These are phyloP conservation scores for Alectoris magna DNA, from an alignment of 2,797 vertebrate genomes.

Conservation along the genomic window DNA sequence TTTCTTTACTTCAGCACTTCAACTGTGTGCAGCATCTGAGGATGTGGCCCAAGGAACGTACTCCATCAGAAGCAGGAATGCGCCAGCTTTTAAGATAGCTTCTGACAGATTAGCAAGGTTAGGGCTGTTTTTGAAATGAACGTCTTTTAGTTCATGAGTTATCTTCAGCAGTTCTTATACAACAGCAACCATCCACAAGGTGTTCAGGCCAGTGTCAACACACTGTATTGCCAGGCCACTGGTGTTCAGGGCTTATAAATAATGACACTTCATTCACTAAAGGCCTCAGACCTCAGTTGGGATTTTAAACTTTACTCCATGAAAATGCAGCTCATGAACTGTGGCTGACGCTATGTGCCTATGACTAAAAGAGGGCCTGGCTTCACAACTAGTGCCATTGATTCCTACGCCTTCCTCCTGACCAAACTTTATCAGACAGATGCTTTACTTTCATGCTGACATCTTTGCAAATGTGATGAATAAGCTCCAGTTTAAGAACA, in stretches of 20 bases:
- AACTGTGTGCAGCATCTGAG: not conserved
- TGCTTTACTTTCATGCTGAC: not conserved
- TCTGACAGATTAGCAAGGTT: conserved; percentile 62
- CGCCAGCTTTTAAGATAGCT: conserved; percentile 65
- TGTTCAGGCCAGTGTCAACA: not conserved
- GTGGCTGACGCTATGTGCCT: not conserved
- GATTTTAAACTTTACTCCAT: not conserved
- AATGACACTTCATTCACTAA: conserved; percentile 24
- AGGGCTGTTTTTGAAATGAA: conserved; percentile 51
- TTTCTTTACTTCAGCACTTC: not conserved
- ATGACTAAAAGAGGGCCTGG: not conserved
- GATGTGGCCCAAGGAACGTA: not conserved
- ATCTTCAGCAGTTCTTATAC: not conserved
- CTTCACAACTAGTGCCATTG: not conserved
- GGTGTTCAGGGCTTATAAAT: conserved; percentile 62
- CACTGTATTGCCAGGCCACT: not conserved
- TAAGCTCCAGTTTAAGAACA: conserved; percentile 2
- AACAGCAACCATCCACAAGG: not conserved
- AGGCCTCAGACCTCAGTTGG: not conserved
- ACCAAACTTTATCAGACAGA: not conserved
- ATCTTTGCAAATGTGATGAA: not conserved
- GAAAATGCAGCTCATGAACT: not conserved
- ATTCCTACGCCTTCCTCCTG: not conserved
- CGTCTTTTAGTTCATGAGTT: conserved; percentile 50
- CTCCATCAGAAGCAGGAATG: conserved; percentile 43